Base-by-base conservation (phyloP, 2,113 vertebrate genomes). In the Esox niger region DNA sequence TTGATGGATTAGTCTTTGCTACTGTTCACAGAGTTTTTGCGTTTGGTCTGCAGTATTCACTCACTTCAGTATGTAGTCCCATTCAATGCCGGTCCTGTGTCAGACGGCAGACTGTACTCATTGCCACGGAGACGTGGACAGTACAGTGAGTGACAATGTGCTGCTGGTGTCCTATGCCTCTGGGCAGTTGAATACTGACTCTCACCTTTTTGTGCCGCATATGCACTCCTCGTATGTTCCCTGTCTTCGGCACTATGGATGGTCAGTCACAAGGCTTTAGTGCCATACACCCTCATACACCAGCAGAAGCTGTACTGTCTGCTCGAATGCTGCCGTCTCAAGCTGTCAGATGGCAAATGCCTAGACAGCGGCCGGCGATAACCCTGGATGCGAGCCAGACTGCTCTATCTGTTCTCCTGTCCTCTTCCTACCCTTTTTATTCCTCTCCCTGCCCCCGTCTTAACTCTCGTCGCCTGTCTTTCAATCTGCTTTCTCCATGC, bases 261-360 rank as follows among this genome's bases (percentile, higher is more conserved):
- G 2, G n/a, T 21, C 30, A 10, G 72, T 64, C 52, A 63, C 64
- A 11, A 27, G 1, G 46, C 62, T 68, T 58, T 59, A 71, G 35
- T 13, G 35, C 35, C 66, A 62, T 29, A 59, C 52, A 56, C 49
- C 35, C 64, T 27, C 64, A 67, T 3, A 20, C 20, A 76, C 73
- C 64, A 52, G 64, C 72, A 66, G 69, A 30, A 69, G 74, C 79
- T 26, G 60, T 2, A 4, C 38, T 43, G 38, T 43, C 38, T 43
- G 38, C 38, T 15, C 13, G 15, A 43, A 43, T 35, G n/a, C 83
- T 84, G 73, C 77, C 32, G 73, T 79, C 78, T 83, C 85, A 77
- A 84, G 78, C 85, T 85, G 85, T 85, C 79, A 81, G 76, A 76
- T 81, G 79, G 81, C 80, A 82, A 84, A 79, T 55, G 70, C 64